Evolutionary conservation across 2,888 invertebrate species (phyloP), one percentile per base, ranked within the genome.

Genomic region (Dolichopus griseipennis): DNA sequence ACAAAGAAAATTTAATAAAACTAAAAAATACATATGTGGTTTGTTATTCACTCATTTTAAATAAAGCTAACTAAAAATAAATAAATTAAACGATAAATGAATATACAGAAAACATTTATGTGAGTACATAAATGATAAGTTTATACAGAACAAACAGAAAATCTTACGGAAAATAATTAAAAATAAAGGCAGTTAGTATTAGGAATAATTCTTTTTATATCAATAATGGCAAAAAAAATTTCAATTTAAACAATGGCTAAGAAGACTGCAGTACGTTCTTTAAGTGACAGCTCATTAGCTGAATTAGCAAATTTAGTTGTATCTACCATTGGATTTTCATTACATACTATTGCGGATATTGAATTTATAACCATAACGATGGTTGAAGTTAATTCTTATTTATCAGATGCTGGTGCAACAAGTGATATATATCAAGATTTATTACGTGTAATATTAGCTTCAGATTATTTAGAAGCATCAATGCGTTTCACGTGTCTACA

Each of bases 361-460:
- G 18, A 66, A 21, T 87, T 87, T 76, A 81, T 84, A 12, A 83
- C 82, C 15, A 79, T 87, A 43, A 83, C 85, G 15, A 87, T 87
- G 78, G 84, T 85, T 8, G 84, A 87, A 77, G 82, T 87, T 37
- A 84, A 86, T 61, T 84, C 86, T 18, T 87, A 87, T 78, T 83
- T 87, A 74, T 84, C 85, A 68, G 82, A 81, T 69, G 83, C 84
- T 76, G 87, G 87, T 15, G 87, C 88, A 4, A 88, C 89, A 8
- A 85, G 84, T 72, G 87, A 88, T 76, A 87, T 89, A 72, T 86
- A 88, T 72, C 88, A 89, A 80, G 89, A 89, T 78, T 82, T 90
- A 73, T 76, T 89, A 71, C 85, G 86, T 71, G 82, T 87, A 71
- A 87, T 90, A 72, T 82, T 90, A 66, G 85, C 83, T 75, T 86